Percentiles rank a stretch among this genome's conserved stretches.
These are phyloP conservation scores for Argyra leucocephala DNA, from an alignment of 2,888 invertebrate genomes.

Conservation along the genomic window DNA sequence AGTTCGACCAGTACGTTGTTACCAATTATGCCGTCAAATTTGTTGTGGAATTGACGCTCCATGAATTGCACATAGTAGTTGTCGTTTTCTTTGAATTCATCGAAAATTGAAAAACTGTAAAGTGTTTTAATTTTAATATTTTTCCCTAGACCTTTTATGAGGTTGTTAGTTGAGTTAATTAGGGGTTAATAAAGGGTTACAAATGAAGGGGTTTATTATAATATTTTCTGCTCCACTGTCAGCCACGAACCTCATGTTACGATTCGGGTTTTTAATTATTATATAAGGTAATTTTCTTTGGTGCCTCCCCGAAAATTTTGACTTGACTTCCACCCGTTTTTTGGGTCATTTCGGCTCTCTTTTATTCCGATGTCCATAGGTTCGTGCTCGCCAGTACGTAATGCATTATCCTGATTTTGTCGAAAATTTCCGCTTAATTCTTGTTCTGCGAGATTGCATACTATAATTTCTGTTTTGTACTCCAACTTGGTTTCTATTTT, in stretches of 20 bases:
- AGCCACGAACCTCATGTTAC: constrained; percentile 11
- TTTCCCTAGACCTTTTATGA: constrained; percentile 14
- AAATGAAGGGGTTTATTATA: constrained; percentile 13
- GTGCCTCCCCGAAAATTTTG: constrained; percentile 9
- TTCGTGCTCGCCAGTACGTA: not conserved
- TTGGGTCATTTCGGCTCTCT: not conserved
- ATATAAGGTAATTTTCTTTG: constrained; percentile 16
- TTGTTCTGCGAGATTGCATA: not conserved
- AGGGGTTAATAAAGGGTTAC: constrained; percentile 14
- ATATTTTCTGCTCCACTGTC: constrained; percentile 16
- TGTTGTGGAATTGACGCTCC: too few relatives aligned
- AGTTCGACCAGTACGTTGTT: constrained; percentile 14
- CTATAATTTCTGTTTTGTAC: too few relatives aligned
- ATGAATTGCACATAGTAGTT: too few relatives aligned
- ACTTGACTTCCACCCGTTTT: not conserved
- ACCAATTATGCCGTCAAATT: constrained; percentile 16
- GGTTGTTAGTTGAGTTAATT: constrained; percentile 10
- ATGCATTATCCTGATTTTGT: not conserved
- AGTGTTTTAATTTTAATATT: constrained; percentile 4
- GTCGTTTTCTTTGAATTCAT: constrained; percentile 13
- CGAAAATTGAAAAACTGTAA: constrained; percentile 14
- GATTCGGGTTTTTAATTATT: constrained; percentile 9
- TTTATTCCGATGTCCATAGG: constrained; percentile 12
- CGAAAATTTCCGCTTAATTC: not conserved
- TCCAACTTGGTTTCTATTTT: not conserved